Percentiles rank a stretch among this genome's conserved stretches.
These are phyloP conservation scores for Callyntrura sp. DNA, from an alignment of 2,888 invertebrate species.

Conservation along the genomic window DNA sequence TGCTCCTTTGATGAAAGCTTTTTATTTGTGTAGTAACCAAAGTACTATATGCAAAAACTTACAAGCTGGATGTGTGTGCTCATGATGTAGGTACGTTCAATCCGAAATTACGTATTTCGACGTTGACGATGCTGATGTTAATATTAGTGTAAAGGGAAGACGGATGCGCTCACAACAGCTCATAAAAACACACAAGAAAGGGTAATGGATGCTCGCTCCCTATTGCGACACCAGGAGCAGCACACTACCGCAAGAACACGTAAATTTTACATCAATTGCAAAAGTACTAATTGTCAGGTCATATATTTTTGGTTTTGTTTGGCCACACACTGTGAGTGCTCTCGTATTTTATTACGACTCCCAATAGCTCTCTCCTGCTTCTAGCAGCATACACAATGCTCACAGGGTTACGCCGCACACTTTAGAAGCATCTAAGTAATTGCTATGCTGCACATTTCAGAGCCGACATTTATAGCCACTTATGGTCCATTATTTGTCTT, in stretches of 20 bases:
- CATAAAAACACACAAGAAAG: slow-evolving; percentile 29
- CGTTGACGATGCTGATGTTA: background rate
- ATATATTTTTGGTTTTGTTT: background rate
- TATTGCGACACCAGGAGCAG: background rate
- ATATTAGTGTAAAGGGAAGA: slow-evolving; percentile 3
- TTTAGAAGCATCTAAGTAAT: too few species aligned
- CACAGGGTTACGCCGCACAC: too few species aligned
- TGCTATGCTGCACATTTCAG: too few species aligned
- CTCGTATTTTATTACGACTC: too few species aligned
- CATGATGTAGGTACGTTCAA: too few species aligned
- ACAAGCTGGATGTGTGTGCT: too few species aligned
- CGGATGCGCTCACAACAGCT: slow-evolving; percentile 31
- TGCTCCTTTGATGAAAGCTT: background rate
- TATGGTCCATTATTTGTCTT: background rate
- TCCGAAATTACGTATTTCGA: too few species aligned
- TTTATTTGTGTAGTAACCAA: slow-evolving; percentile 16
- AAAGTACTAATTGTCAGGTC: background rate
- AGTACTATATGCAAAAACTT: too few species aligned
- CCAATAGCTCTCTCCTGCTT: too few species aligned
- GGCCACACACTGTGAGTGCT: too few species aligned
- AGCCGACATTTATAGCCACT: background rate
- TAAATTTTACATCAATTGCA: background rate
- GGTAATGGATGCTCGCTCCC: slow-evolving; percentile 4
- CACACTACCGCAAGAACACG: slow-evolving; percentile 2
- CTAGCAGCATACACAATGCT: too few species aligned